Base-by-base conservation (phyloP, 2,888 invertebrate species). In the Craniophora ligustri region DNA sequence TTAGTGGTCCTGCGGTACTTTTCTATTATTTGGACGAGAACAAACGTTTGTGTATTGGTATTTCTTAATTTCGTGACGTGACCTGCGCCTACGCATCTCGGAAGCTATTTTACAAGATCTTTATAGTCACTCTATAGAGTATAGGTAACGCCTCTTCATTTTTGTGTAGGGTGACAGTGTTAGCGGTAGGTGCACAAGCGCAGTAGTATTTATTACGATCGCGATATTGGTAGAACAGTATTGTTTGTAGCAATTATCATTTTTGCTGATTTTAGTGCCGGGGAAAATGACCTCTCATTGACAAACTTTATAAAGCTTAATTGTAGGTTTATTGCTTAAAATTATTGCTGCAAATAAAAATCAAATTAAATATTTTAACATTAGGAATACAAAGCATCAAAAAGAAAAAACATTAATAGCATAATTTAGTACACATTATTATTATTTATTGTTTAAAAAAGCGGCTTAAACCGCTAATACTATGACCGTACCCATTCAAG, bases 51-150 rank as follows among this genome's bases (percentile, higher is more conserved):
- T 54, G 54, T 61, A 63, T 74, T 50, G 67, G 70, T 72, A 83
- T 83, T 81, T 78, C 79, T 82, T 80, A 76, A 84, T 82, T 79
- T 71, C 55, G 64, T 69, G 56, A 54, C 56, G 62, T 58, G 77
- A 80, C 75, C 81, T 76, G 81, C 70, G 46, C 71, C 71, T 67
- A 73, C 71, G 67, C 72, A 56, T 51, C 62, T 76, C 84, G 78
- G 87, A 78, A 85, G 86, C 81, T 63, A 74, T 78, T 76, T 74
- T 76, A 80, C 79, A 71, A 79, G 79, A 80, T 79, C 81, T 84
- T 87, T 85, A 82, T 84, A 82, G 84, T 77, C 80, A 79, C 72
- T 68, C 62, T 71, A 73, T 76, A 63, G 66, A 64, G 67, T 67
- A 67, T 56, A n/a, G n/a, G n/a, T n/a, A 50, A 68, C 64, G 57